Evolutionary conservation across 1,140 invertebrate genomes (phyloP), one percentile per base, ranked within the genome.

Genomic region (Aplysia californica): DNA sequence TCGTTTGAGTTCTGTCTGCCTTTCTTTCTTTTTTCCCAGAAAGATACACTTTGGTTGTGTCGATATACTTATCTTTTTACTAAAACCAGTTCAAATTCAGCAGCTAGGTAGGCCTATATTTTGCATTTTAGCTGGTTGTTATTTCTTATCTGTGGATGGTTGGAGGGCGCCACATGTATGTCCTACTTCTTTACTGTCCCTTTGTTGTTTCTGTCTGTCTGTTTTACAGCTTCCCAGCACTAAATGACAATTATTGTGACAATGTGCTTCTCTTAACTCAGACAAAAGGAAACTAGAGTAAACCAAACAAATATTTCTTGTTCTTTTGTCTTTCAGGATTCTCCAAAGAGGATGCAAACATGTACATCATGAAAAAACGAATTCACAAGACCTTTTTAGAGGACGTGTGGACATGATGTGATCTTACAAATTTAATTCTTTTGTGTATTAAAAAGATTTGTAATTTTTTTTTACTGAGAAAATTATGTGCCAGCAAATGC

Each of bases 321-420:
- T 71, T 75, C 76, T 50, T 75, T 64, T 38, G 1, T 41, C 75
- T 3, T 71, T 6, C 73, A 89, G 89, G 84, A 29, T 67, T 87
- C 33, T 79, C 80, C 35, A 56, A 71, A 21, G 82, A 84, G 44
- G 88, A 90, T 56, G 87, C 90, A 0, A 85, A 79, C n/a, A 75
- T 64, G 15, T 77, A 82, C 59, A 21, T 91, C 15, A 89, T 89
- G 84, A 84, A 87, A 31, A 79, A 90, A 78, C 83, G 89, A n/a
- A 78, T 89, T 20, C 69, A 83, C 15, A 87, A 86, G 70, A 80
- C 82, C 18, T 91, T 91, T 75, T 84, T 87, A 36, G 90, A 91
- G 77, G 90, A 91, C 83, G 89, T 90, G 3, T 91, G 90, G 90
- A 36, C 61, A 2, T 71, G 31, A 71, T 50, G 44, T n/a, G 44